Conservation (phyloP, 1,140 invertebrate species). For the Trichomalopsis sarcophagae region DNA sequence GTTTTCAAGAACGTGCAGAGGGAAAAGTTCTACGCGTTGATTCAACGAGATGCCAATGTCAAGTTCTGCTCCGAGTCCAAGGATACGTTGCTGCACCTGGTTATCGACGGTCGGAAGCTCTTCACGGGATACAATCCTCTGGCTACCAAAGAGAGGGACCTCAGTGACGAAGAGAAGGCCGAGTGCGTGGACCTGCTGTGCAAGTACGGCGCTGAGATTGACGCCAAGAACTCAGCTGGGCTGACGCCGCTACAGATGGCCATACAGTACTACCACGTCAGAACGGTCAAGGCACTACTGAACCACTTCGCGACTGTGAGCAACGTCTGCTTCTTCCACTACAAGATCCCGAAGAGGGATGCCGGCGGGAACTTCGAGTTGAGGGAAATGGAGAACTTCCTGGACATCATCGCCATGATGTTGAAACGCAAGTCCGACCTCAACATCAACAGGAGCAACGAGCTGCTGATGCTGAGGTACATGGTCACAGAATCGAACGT, state of each 20-base stretch:
- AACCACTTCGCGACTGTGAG: conserved; percentile 8
- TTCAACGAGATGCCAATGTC: background rate
- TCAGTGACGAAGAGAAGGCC: conserved; percentile 27
- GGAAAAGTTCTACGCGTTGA: conserved; percentile 16
- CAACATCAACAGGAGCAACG: background rate
- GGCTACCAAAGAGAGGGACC: conserved; percentile 6
- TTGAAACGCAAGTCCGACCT: conserved; percentile 9
- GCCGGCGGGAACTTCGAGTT: background rate
- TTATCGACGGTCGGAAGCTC: conserved; percentile 33
- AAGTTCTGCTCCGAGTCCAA: conserved; percentile 14
- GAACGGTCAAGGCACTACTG: conserved; percentile 13
- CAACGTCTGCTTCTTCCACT: conserved; percentile 31
- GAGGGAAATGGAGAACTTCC: conserved; percentile 14
- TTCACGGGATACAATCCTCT: background rate
- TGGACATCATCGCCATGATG: conserved; percentile 21
- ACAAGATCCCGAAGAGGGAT: conserved; percentile 9
- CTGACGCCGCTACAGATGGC: conserved; percentile 27
- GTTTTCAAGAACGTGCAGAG: background rate
- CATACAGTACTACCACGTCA: background rate
- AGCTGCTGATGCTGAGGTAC: conserved; percentile 21
- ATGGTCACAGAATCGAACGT: conserved; percentile 9
- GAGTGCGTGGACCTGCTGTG: conserved; percentile 32
- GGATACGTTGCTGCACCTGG: conserved; percentile 33
- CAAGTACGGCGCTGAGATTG: conserved; percentile 13
- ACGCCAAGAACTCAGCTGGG: conserved; percentile 12